Conservation (phyloP, 1,140 invertebrate genomes). For the Acromyrmex heyeri region DNA sequence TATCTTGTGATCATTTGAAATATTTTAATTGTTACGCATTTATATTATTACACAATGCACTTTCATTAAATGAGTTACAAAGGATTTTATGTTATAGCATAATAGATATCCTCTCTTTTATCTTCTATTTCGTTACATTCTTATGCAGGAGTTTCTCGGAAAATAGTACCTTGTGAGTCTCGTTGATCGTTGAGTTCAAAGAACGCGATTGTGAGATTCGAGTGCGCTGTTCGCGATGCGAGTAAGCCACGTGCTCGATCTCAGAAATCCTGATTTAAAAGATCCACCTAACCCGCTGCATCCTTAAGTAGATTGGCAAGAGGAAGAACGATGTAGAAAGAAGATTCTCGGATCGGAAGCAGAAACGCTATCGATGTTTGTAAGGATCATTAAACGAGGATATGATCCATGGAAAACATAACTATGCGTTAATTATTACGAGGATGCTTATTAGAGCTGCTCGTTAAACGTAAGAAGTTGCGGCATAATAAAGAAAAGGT, state of each 20-base stretch:
- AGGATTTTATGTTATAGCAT: slow-evolving; percentile 20
- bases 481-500: background rate
- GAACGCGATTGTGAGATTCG: slow-evolving; percentile 23
- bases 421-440: slow-evolving; percentile 28
- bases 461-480: slow-evolving; percentile 21
- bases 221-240: slow-evolving; percentile 38
- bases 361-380: background rate
- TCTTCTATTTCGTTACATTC: slow-evolving; percentile 19
- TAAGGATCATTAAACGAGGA: slow-evolving; percentile 12
- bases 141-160: slow-evolving; percentile 1
- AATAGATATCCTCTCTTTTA: slow-evolving; percentile 10
- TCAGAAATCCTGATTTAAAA: slow-evolving; percentile 58
- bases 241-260: slow-evolving; percentile 52
- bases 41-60: background rate
- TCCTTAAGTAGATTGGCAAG: slow-evolving; percentile 34
- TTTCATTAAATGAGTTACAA: slow-evolving; percentile 1
- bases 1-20: background rate
- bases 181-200: slow-evolving; percentile 42
- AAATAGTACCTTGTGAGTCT: slow-evolving; percentile 37
- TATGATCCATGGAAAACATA: slow-evolving; percentile 6
- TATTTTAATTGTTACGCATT: background rate
- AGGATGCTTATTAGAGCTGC: slow-evolving; percentile 17
- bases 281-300: slow-evolving; percentile 28
- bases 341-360: slow-evolving; percentile 4
- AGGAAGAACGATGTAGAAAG: background rate